Base-by-base conservation (phyloP, 2,113 vertebrate genomes). In the Chascanopsetta lugubris region DNA sequence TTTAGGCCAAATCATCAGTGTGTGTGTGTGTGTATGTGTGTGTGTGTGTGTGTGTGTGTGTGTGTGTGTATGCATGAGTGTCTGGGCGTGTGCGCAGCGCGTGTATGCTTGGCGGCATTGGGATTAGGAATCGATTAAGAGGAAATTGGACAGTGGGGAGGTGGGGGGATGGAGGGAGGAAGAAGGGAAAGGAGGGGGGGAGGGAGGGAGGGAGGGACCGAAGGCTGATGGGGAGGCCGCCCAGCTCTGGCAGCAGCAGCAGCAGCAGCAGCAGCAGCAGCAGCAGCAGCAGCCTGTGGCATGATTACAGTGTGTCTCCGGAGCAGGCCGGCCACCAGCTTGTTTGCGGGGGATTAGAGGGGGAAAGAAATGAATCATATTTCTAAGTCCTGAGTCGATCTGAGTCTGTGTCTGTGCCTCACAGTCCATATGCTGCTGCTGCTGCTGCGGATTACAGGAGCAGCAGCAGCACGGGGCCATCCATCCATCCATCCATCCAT, bases 321-420 rank as follows among this genome's bases (percentile, higher is more conserved):
- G 59, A 85, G 77, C 84, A 83, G 86, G 71, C 72, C 51, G 60
- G 64, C 66, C 75, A 80, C 72, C 87, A 90, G 88, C 86, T 88
- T 90, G 89, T 89, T 88, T 70, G 72, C 26, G 8, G 36, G 51
- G 84, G 90, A 91, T 92, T 90, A 91, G 69, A 74, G 79, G 45
- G 72, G 61, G 81, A 90, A 90, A 92, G 84, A 92, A 91, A 91
- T 92, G 87, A 92, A 92, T 91, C 88, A 91, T 91, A 90, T 91
- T 91, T 87, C 77, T 88, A 91, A 87, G 80, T 90, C 85, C 86
- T 83, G 78, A 77, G 76, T 88, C 76, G 82, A 63, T 87, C 74
- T 76, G 55, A 75, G 72, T 88, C 73, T 66, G 68, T 80, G 63
- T 85, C 79, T 69, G 72, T 61, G 83, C 78, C 71, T 29, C 78